A percentile compares a stretch with the other conserved stretches of the same genome.
These are phyloP conservation scores for Heliothis virescens DNA, from an alignment of 1,140 invertebrate genomes.

Conservation along the genomic window DNA sequence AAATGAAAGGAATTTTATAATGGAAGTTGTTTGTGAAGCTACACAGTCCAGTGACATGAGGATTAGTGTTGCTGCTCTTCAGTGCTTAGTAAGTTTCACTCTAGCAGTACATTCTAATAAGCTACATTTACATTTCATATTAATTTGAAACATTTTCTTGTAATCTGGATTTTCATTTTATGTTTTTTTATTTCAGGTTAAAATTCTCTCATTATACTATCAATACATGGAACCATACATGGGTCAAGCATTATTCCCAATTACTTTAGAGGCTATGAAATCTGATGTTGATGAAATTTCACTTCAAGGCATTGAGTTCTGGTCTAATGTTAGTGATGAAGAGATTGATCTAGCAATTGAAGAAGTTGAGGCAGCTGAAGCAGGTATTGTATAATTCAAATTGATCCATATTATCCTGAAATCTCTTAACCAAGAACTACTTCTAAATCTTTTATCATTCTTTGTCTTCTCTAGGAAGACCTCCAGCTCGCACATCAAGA, in stretches of 20 bases:
- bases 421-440: neutral
- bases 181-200: constrained; percentile 82
- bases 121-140: neutral
- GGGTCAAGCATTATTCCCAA: constrained; percentile 99
- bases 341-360: constrained; percentile 99
- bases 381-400: constrained; percentile 73
- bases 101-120: neutral
- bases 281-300: constrained; percentile 98
- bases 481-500: constrained; percentile 95
- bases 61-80: constrained; percentile 97
- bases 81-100: constrained; percentile 94
- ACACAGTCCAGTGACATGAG: constrained; percentile 94
- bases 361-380: constrained; percentile 96
- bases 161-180: neutral
- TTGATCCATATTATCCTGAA: neutral
- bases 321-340: constrained; percentile 99
- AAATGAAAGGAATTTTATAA: constrained; percentile 99
- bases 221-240: constrained; percentile 99
- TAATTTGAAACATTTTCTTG: neutral
- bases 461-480: constrained; percentile 88
- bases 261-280: constrained; percentile 99
- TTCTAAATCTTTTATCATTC: constrained; percentile 7
- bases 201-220: constrained; percentile 99
- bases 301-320: constrained; percentile 99
- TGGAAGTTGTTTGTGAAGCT: constrained; percentile 99